Conservation (phyloP, 2,113 vertebrate species). For the Caretta caretta region DNA sequence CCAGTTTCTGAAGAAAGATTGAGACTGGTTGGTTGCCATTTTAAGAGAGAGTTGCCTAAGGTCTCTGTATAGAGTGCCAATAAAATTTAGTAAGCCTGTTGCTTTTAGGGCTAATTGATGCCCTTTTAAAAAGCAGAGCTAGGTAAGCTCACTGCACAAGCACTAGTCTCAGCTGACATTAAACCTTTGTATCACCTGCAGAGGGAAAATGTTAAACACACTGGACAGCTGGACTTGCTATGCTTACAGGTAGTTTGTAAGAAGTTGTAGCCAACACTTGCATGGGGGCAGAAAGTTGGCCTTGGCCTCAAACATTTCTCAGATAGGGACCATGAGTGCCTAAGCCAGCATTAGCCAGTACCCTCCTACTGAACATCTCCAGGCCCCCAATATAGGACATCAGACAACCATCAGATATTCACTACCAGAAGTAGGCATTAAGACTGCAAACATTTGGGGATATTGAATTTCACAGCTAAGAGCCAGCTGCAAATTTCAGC, state of each 20-base stretch:
- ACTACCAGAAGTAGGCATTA: background rate
- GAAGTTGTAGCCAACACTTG: accelerated
- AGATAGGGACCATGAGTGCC: background rate
- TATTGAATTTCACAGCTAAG: background rate
- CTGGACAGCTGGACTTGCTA: background rate
- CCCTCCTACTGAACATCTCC: background rate
- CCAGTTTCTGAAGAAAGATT: background rate
- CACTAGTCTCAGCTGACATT: background rate
- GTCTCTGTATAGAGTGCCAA: background rate
- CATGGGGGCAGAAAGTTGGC: background rate
- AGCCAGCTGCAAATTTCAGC: background rate
- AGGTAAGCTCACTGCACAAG: background rate
- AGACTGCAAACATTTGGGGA: background rate
- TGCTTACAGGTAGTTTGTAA: background rate
- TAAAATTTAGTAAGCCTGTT: background rate
- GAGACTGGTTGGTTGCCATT: background rate
- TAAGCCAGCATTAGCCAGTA: background rate
- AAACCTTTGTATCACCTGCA: background rate
- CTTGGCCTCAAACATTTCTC: background rate
- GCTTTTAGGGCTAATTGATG: background rate
- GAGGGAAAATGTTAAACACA: background rate
- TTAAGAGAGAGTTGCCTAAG: slow-evolving; percentile 8
- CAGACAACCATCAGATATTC: background rate
- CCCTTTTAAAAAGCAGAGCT: background rate
- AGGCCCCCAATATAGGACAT: accelerated